These are phyloP conservation scores for Clupea harengus DNA, from an alignment of 2,113 vertebrate genomes.

Conservation along the genomic window DNA sequence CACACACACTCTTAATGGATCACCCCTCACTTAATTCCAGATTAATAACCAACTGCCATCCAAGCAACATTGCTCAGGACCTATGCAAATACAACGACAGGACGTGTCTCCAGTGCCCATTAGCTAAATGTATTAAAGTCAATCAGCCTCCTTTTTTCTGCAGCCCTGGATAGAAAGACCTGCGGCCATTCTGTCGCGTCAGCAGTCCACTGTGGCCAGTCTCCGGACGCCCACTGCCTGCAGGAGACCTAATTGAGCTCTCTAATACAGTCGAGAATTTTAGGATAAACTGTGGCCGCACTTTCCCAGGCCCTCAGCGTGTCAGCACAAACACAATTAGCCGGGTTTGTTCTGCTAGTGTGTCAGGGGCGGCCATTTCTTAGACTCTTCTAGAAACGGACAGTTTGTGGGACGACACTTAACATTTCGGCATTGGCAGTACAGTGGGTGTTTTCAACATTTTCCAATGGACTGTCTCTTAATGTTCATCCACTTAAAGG, in stretches of 20 bases:
- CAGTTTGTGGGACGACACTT: no score
- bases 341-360: not conserved
- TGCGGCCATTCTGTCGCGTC: not conserved
- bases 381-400: not conserved
- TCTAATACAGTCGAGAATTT: not conserved
- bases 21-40: not conserved
- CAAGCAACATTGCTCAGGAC: not conserved
- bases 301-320: not conserved
- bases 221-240: not conserved
- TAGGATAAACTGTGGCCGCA: not conserved
- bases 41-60: not conserved
- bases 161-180: not conserved
- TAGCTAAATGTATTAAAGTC: not conserved
- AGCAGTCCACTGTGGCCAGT: not conserved
- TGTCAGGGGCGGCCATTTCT: not conserved
- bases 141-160: not conserved
- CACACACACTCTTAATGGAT: not conserved
- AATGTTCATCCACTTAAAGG: no score
- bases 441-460: no score
- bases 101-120: not conserved
- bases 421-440: no score
- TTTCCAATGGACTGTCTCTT: no score
- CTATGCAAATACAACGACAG: not conserved
- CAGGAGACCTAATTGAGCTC: not conserved
- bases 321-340: slow-evolving; percentile 5